A percentile compares a stretch with the other conserved stretches of the same genome.
phyloP scores from a whole-genome alignment of 2,797 vertebrate species.

The Manis crassicaudata region DNA sequence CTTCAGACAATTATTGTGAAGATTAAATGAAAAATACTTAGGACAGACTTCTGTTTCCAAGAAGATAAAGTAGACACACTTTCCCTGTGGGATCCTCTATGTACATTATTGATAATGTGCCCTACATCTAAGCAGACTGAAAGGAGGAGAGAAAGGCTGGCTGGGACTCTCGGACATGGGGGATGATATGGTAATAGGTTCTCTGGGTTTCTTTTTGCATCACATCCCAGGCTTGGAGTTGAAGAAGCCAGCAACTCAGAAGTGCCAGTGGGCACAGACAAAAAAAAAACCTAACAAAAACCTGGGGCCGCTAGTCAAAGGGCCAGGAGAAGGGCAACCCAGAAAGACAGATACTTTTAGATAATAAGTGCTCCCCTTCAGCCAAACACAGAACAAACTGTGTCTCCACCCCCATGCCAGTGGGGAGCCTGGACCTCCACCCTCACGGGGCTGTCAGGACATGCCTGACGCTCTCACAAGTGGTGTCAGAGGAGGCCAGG shows the following conservation, averaged over 20 bases:
- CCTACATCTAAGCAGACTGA: background rate
- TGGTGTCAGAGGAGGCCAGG: background rate
- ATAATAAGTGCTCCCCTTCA: background rate
- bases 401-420: too few relatives aligned
- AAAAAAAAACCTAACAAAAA: background rate
- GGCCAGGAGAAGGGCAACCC: background rate
- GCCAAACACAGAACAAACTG: background rate
- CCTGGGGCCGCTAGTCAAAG: background rate
- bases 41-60: background rate
- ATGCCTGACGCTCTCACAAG: background rate
- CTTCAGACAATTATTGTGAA: background rate
- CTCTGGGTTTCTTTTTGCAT: background rate
- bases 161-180: background rate
- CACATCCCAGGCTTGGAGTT: background rate
- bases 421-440: background rate
- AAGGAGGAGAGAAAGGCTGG: background rate
- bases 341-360: background rate
- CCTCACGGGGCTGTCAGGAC: background rate
- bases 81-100: background rate
- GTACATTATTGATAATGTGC: background rate
- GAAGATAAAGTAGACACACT: background rate
- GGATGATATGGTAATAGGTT: background rate
- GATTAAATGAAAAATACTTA: background rate
- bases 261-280: background rate
- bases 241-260: background rate